These are phyloP conservation scores for Ypsolopha scabrella DNA, from an alignment of 2,888 invertebrate genomes.

Conservation along the genomic window DNA sequence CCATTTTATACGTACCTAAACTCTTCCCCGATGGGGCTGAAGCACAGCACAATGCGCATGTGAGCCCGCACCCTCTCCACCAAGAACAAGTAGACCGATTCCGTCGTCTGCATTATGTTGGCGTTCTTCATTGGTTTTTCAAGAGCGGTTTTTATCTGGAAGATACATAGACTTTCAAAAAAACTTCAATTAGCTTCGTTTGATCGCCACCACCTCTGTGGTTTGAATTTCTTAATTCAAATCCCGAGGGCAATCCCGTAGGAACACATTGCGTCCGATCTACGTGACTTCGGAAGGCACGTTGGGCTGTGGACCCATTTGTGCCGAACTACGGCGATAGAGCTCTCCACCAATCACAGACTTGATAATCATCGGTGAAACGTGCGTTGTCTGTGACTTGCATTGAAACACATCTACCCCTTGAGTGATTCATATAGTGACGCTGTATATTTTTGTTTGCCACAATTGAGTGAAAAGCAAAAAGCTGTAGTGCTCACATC, in stretches of 20 bases:
- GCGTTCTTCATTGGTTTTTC: constrained; percentile 68
- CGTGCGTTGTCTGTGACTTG: background rate
- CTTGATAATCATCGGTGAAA: background rate
- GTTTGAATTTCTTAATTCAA: too few species aligned
- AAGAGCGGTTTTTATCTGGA: constrained; percentile 72
- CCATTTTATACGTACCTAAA: too few species aligned
- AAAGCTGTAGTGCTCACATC: constrained; percentile 69
- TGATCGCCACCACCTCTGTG: too few species aligned
- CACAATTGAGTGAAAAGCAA: constrained; percentile 20
- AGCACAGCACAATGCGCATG: constrained; percentile 85
- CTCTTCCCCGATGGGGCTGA: constrained; percentile 90
- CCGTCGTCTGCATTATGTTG: constrained; percentile 72
- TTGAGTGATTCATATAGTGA: background rate
- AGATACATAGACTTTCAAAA: background rate
- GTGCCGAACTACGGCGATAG: too few species aligned
- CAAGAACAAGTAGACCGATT: constrained; percentile 80
- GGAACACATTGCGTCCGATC: too few species aligned
- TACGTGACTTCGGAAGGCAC: too few species aligned
- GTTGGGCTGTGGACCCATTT: too few species aligned
- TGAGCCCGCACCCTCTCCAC: constrained; percentile 81
- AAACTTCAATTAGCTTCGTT: too few species aligned
- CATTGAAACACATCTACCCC: background rate
- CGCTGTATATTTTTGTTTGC: background rate
- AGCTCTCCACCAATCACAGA: too few species aligned
- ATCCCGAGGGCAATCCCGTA: too few species aligned